These are phyloP conservation scores for Rhinella marina DNA, from an alignment of 2,797 vertebrate genomes.

Conservation along the genomic window DNA sequence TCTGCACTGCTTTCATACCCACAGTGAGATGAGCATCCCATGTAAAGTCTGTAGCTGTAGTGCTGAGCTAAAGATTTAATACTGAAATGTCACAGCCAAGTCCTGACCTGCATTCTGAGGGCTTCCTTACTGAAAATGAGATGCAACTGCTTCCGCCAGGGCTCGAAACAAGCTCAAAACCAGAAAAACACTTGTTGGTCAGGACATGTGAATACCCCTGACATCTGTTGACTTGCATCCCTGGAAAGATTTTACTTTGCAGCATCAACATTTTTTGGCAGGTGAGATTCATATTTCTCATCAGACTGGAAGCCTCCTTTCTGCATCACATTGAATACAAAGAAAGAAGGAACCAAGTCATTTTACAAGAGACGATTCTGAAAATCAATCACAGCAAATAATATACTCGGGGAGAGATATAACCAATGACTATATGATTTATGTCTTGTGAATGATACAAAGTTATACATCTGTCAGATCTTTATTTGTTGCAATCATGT, in stretches of 20 bases:
- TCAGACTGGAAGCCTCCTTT: neutral
- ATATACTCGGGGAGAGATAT: neutral
- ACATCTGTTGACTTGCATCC: neutral
- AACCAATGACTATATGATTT: neutral
- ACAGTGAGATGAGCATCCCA: neutral
- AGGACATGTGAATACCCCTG: constrained; percentile 6
- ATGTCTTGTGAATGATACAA: neutral
- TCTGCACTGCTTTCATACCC: neutral
- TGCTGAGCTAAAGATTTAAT: neutral
- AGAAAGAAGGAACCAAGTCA: neutral
- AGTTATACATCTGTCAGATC: neutral
- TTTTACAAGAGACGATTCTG: neutral
- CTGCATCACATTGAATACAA: neutral
- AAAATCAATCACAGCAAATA: neutral
- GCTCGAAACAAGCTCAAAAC: neutral
- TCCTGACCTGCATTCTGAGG: neutral
- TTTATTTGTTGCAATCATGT: neutral
- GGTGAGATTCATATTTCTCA: neutral
- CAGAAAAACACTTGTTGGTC: constrained; percentile 14
- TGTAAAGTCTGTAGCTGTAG: neutral
- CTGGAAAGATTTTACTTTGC: neutral
- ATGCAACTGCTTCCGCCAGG: neutral
- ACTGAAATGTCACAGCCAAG: neutral
- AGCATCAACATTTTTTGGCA: constrained; percentile 5
- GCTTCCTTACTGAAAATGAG: neutral